Conservation (phyloP, 2,113 vertebrate species). For the Semnornis frantzii region DNA sequence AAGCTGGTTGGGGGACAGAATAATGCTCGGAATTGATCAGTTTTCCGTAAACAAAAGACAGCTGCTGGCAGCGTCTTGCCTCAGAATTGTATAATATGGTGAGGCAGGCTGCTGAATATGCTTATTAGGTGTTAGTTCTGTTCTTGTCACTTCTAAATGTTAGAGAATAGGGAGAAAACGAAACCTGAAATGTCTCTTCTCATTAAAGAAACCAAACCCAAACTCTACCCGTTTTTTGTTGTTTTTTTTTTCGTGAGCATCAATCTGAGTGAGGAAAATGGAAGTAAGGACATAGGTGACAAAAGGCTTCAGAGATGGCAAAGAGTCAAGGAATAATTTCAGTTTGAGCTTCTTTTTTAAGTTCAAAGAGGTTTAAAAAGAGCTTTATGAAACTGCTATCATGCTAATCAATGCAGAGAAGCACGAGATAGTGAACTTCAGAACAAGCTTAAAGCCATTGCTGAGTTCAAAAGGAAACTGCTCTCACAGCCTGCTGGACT, state of each 20-base stretch:
- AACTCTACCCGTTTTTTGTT: neutral
- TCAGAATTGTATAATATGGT: neutral
- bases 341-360: neutral
- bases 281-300: neutral
- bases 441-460: neutral
- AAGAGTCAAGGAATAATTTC: neutral
- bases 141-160: neutral
- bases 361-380: neutral
- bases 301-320: neutral
- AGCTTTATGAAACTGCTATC: neutral
- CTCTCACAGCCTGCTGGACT: neutral
- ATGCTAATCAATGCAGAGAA: neutral
- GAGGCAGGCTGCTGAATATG: neutral
- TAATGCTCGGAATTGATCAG: neutral
- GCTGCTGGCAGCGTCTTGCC: neutral
- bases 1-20: neutral
- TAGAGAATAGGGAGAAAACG: neutral
- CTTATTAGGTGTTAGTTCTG: neutral
- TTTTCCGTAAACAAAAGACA: neutral
- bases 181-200: rapidly evolving
- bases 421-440: neutral
- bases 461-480: neutral
- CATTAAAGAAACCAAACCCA: neutral
- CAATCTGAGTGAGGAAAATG: neutral
- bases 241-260: rapidly evolving